Evolutionary conservation across 2,113 vertebrate species (phyloP).

Genomic region (Lipophrys pholis): DNA sequence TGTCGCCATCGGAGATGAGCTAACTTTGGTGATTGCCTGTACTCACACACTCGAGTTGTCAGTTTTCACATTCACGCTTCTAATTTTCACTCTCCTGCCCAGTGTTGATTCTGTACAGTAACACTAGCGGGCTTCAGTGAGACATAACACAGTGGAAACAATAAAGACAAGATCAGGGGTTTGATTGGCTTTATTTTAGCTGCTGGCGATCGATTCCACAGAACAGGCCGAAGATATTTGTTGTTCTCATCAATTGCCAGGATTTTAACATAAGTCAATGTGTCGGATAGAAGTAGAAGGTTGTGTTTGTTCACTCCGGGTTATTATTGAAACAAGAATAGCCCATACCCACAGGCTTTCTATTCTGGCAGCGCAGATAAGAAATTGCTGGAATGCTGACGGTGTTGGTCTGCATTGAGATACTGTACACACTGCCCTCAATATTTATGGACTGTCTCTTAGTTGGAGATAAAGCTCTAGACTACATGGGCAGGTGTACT

Average conservation of each 20-base stretch:
- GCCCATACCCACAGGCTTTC: constrained; percentile 35
- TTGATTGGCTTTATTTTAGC: background rate
- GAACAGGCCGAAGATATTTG: background rate
- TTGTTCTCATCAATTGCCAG: background rate
- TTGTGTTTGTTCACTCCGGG: constrained; percentile 23
- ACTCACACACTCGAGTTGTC: no score
- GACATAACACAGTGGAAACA: background rate
- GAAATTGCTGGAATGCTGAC: constrained; percentile 69
- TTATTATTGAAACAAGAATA: constrained; percentile 48
- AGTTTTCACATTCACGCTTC: background rate
- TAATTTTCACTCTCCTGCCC: background rate
- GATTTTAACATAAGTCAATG: constrained; percentile 1
- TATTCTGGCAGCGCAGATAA: constrained; percentile 70
- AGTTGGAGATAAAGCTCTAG: constrained; percentile 50
- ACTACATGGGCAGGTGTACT: constrained; percentile 25
- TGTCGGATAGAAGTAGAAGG: constrained; percentile 16
- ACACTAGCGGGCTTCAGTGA: background rate
- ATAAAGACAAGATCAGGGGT: background rate
- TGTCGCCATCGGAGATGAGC: background rate
- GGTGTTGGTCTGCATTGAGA: constrained; percentile 64
- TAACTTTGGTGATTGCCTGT: background rate
- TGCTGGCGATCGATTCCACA: background rate
- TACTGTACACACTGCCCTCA: constrained; percentile 47
- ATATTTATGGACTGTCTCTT: constrained; percentile 66
- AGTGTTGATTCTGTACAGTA: background rate